Conservation (phyloP, 2,113 vertebrate species). For the Octodon degus region DNA sequence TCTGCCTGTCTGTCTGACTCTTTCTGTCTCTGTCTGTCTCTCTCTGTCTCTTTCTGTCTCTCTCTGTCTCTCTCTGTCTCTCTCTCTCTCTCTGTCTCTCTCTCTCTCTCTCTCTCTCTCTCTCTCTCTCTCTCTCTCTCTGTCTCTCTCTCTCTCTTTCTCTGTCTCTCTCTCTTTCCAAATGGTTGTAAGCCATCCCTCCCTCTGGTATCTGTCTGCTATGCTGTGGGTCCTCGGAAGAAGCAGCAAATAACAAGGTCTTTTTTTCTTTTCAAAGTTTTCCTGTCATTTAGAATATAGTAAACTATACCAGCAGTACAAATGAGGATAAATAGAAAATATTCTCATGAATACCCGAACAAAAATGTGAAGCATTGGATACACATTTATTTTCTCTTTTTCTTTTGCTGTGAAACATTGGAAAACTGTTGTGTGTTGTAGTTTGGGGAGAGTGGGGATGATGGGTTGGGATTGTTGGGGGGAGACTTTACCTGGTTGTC, state of each 20-base stretch:
- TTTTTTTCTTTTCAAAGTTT: background rate
- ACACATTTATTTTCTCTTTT: background rate
- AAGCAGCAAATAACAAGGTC: background rate
- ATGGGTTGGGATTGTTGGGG: background rate
- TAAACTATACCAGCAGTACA: background rate
- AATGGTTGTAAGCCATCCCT: background rate
- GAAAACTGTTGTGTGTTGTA: background rate
- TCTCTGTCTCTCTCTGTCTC: too few species aligned
- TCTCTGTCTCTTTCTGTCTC: too few species aligned
- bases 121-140: too few species aligned
- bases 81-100: too few species aligned
- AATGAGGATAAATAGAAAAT: background rate
- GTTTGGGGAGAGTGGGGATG: background rate
- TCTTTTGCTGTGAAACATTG: background rate
- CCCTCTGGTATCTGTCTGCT: background rate
- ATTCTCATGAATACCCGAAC: background rate
- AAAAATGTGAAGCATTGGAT: background rate
- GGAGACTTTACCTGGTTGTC: background rate
- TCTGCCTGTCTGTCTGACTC: too few species aligned
- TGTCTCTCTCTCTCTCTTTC: too few species aligned
- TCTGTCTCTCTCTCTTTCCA: background rate
- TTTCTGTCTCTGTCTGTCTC: too few species aligned
- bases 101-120: too few species aligned
- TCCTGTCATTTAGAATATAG: background rate
- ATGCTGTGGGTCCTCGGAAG: background rate